Evolutionary conservation across 2,888 invertebrate species (phyloP), one percentile per base, ranked within the genome.

Genomic region (Amaurobius ferox): DNA sequence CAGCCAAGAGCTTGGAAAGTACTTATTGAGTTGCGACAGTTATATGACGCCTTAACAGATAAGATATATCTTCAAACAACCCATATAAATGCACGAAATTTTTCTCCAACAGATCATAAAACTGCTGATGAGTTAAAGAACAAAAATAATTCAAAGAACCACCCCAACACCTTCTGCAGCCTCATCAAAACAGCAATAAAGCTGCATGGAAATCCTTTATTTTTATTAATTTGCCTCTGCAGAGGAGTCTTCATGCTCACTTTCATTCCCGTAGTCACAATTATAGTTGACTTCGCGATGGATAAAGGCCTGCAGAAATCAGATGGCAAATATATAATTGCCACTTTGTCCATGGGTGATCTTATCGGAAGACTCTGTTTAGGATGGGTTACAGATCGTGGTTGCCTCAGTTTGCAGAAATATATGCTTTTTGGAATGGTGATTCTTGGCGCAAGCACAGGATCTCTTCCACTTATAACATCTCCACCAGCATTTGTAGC

Each of bases 331-430:
- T 86, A 79, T 23, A 40, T 76, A 6, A 74, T 86, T 39, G 44
- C 79, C 13, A 40, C 30, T 6, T 23, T 86, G 30, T 86, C 79
- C 26, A 6, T 74, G 5, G 86, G 86, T 1, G 86, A 86, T 23
- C 40, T 86, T 3, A 13, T 86, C 11, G 86, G 86, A 0, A 67
- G 79, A 13, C n/a, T 86, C 2, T 73, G 86, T 30, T 28, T 79
- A 16, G 86, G 86, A 28, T 86, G 86, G 86, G 48, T 79, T 1
- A 86, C 86, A 0, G 86, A 86, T 26, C 68, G 30, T 1, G 66
- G 71, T 0, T 70, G 19, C 11, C n/a, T 79, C 11, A 71, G 39
- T 3, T 16, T 74, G 16, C 68, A 66, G 1, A 68, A 30, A 9
- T 86, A 73, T 48, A 79, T 79, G 79, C 19, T 76, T 0, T 1